Evolutionary conservation across 2,113 vertebrate species (phyloP), one percentile per base, ranked within the genome.

Genomic region (Paradoxurus hermaphroditus): DNA sequence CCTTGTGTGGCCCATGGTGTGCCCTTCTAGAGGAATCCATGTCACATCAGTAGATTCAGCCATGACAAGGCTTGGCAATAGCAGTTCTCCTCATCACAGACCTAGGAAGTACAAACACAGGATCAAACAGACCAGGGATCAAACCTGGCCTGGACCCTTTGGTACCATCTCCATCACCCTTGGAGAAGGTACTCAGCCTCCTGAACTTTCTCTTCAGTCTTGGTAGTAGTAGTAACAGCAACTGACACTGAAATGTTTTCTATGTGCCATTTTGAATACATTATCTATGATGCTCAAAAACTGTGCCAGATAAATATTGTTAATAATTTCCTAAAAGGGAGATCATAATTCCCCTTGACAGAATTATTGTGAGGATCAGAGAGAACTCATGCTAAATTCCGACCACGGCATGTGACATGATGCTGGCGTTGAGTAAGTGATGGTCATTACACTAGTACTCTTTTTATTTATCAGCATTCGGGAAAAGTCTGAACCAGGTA

Each of bases 301-400:
- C 56, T 27, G 46, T 93, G 39, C 10, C 56, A 82, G 53, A 51
- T 90, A 79, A 39, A 59, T 82, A 53, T 25, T 93, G 56, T 59
- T 68, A 31, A 82, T 86, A 49, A 73, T 41, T 65, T 23, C 73
- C 82, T 51, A 72, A 86, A 86, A 89, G 25, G 21, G 18, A 44
- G 25, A 46, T 36, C 72, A 56, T 75, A 90, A n/a, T 67, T 46
- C 15, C 6, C 23, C 31, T 53, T 53, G 31, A 51, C 63, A 70
- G 25, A 84, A 72, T 63, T 49, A 70, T 46, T 53, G 23, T 27
- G 68, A 87, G 34, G 36, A 70, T 65, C 62, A 23, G 11, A 75
- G 65, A 53, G 29, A 94, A 91, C 84, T 95, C 73, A 53, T 96
- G 73, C 51, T 72, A 84, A 78, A 84, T 84, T 72, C 59, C 27